phyloP scores from a whole-genome alignment of 2,113 vertebrate species.

The Heterocephalus glaber region DNA sequence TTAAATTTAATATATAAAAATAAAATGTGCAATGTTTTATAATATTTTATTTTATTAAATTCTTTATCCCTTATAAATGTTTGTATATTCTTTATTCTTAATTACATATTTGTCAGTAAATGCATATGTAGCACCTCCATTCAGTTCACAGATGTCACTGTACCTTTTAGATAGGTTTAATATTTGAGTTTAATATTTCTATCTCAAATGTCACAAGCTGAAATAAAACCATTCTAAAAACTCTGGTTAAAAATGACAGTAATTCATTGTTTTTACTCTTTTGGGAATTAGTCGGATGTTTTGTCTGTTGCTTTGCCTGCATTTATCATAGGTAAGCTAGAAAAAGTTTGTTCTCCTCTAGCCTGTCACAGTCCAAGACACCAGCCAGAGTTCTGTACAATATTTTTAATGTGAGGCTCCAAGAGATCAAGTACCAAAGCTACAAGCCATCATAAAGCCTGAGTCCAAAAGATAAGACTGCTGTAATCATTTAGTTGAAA shows the following conservation, averaged over 20 bases:
- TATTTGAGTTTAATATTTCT: constrained; percentile 4
- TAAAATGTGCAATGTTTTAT: background rate
- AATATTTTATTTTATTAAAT: background rate
- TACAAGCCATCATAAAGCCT: background rate
- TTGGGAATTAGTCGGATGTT: background rate
- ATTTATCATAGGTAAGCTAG: background rate
- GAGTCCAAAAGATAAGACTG: background rate
- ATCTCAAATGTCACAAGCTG: background rate
- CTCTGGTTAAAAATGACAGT: background rate
- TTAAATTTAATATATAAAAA: background rate
- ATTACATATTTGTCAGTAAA: background rate
- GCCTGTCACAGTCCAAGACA: background rate
- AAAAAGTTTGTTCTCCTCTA: background rate
- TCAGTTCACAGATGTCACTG: background rate
- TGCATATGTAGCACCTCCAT: background rate
- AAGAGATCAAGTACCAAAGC: background rate
- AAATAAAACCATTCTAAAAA: background rate
- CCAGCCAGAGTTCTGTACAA: background rate
- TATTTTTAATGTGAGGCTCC: background rate
- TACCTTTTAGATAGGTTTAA: background rate
- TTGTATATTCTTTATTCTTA: background rate
- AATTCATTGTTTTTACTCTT: background rate
- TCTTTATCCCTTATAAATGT: background rate
- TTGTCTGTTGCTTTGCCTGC: background rate
- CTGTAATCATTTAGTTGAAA: background rate